Conservation (phyloP, 2,113 vertebrate genomes). For the Mormyrus lacerda region DNA sequence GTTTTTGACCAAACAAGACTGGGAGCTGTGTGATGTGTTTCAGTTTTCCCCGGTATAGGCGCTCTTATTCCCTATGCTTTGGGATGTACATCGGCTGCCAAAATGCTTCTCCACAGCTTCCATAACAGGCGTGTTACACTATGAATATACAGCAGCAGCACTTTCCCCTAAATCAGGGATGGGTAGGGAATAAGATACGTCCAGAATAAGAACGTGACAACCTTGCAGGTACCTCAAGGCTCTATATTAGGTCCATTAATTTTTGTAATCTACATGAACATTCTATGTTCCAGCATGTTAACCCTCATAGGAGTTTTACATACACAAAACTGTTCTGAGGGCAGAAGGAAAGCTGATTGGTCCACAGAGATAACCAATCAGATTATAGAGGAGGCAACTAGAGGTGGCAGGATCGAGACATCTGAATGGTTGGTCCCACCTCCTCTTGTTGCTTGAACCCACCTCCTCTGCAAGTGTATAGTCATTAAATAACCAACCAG, state of each 20-base stretch:
- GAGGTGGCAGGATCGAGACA: too few relatives aligned
- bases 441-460: too few relatives aligned
- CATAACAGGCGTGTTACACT: not conserved
- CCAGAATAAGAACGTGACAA: not conserved
- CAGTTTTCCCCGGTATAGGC: not conserved
- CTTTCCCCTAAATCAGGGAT: not conserved
- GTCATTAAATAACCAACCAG: not conserved
- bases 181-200: not conserved
- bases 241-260: not conserved
- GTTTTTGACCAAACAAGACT: not conserved
- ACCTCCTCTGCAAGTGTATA: not conserved
- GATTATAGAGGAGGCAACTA: too few relatives aligned
- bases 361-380: too few relatives aligned
- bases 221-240: not conserved
- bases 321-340: too few relatives aligned
- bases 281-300: not conserved
- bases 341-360: too few relatives aligned
- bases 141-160: not conserved
- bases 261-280: not conserved
- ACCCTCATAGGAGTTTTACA: too few relatives aligned
- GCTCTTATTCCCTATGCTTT: not conserved
- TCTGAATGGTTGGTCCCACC: too few relatives aligned
- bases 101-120: not conserved
- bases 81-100: not conserved
- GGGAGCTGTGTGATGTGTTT: not conserved